Base-by-base conservation (phyloP, 2,797 vertebrate species). In the Microctenopoma stevenorrisi region DNA sequence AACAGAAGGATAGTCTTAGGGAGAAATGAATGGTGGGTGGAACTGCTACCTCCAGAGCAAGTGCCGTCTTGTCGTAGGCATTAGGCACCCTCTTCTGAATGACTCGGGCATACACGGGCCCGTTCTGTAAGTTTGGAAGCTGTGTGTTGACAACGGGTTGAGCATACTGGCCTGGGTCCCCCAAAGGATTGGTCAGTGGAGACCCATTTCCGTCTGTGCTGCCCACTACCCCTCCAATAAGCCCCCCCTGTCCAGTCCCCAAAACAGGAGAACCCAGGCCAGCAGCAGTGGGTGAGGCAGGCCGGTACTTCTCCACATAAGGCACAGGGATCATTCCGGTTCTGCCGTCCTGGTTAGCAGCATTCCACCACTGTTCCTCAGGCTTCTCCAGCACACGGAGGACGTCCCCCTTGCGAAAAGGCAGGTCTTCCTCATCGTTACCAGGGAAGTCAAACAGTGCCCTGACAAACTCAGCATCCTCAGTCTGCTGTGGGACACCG, bases 41-140 rank as follows among this genome's bases (percentile, higher is more conserved):
- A 9, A 12, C 88, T 87, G 88, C 93, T 98, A 99, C 98, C 97
- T 99, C 98, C 90, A 99, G 95, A 94, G 98, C 96, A 78, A 99
- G 96, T 79, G 98, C 98, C 28, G 98, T 99, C 95, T 98, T 99
- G 95, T 99, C 98, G 84, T 99, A 99, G 87, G 98, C 97, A 91
- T 99, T 99, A 89, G 98, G 98, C 86, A 99, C 98, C 93, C 98
- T 96, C 94, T 98, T 99, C 96, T 99, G 98, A 93, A 98, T 95
- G 81, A 96, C 97, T 86, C 97, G 95, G 77, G 97, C 98, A 79
- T 93, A 97, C 85, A 99, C 98, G 1, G 98, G 98, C 82, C 98
- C 98, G 64, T 99, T 98, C 94, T 98, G 97, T 82, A 99, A 95
- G 93, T 98, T 98, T 79, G 98, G 98, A 78, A 99, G 96, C 91